Conservation (phyloP, 2,113 vertebrate genomes). For the Pandion haliaetus region DNA sequence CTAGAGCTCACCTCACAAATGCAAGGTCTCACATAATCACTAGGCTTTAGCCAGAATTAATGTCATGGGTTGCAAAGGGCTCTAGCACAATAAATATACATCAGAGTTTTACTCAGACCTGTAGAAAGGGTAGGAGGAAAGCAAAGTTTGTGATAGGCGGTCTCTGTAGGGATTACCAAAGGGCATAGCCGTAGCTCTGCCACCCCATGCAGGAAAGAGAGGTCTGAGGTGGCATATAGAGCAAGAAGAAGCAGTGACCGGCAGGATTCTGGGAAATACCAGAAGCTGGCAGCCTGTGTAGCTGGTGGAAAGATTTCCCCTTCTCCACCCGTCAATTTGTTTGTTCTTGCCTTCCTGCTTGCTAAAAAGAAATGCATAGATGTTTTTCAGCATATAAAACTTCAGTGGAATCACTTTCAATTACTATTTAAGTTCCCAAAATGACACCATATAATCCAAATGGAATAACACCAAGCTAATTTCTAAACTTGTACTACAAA, state of each 20-base stretch:
- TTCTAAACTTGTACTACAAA: neutral
- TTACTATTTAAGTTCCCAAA: neutral
- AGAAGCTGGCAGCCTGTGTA: neutral
- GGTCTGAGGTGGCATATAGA: neutral
- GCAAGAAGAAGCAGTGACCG: neutral
- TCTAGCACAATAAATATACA: neutral
- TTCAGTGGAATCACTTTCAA: neutral
- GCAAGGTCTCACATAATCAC: neutral
- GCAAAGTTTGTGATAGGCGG: neutral
- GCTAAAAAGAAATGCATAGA: neutral
- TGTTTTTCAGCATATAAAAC: neutral
- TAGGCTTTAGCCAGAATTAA: neutral
- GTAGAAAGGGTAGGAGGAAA: neutral
- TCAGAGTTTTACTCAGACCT: neutral
- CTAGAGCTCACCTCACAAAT: neutral
- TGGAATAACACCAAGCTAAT: neutral
- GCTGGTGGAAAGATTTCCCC: neutral
- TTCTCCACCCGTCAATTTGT: neutral
- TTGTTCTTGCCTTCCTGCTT: neutral
- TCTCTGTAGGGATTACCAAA: neutral
- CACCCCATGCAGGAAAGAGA: neutral
- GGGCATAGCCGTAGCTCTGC: neutral
- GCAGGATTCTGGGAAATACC: neutral
- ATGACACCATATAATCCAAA: neutral
- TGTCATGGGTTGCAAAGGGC: neutral